Evolutionary conservation across 2,113 vertebrate species (phyloP).

Genomic region (Trichechus manatus): DNA sequence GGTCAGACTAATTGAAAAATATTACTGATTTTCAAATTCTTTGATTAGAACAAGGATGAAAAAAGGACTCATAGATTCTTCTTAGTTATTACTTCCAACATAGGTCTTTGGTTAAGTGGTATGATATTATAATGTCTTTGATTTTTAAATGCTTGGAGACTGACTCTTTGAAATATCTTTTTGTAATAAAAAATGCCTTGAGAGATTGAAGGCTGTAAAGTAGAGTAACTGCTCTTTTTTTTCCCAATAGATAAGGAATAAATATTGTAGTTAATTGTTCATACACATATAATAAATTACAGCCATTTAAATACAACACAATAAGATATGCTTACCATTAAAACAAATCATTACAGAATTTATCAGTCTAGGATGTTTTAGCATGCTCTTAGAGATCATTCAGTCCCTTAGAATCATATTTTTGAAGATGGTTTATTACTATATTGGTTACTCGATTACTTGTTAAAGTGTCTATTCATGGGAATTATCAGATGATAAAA

Average conservation of each 20-base stretch:
- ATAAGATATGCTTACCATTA: not conserved
- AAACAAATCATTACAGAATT: slow-evolving; percentile 18
- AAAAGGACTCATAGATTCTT: slow-evolving; percentile 19
- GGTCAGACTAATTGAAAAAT: slow-evolving; percentile 19
- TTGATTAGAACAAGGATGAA: not conserved
- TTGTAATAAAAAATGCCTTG: slow-evolving; percentile 44
- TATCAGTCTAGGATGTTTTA: not conserved
- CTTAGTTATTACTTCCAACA: not conserved
- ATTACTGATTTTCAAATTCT: not conserved
- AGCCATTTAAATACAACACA: slow-evolving; percentile 38
- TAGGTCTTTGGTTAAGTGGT: slow-evolving; percentile 6
- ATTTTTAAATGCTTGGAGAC: slow-evolving; percentile 36
- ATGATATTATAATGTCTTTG: not conserved
- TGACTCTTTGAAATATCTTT: not conserved
- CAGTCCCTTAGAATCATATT: slow-evolving; percentile 17
- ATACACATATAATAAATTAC: not conserved
- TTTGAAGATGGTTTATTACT: slow-evolving; percentile 42
- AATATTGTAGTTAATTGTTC: slow-evolving; percentile 54
- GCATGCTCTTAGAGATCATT: not conserved
- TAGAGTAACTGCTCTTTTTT: not conserved
- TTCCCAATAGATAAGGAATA: not conserved
- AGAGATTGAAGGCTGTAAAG: not conserved
- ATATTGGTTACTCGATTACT: slow-evolving; percentile 49
- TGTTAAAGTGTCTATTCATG: slow-evolving; percentile 31
- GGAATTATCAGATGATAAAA: slow-evolving; percentile 35